Base-by-base conservation (phyloP, 2,797 vertebrate genomes). In the Leontopithecus rosalia region DNA sequence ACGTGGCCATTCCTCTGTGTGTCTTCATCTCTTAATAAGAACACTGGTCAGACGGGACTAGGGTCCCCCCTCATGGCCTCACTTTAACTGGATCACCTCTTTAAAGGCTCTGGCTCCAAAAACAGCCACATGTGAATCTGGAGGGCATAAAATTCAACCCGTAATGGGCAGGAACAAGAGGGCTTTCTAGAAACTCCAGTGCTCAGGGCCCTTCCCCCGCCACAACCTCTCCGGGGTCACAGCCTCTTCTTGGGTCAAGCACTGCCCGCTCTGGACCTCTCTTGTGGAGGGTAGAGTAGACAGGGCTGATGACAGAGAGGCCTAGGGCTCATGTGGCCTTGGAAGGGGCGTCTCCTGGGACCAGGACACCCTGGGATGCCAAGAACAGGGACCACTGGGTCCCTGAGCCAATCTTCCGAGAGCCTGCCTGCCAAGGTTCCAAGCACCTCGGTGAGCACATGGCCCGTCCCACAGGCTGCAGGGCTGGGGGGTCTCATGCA, bases 201-300 rank as follows among this genome's bases (percentile, higher is more conserved):
- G 11, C 26, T 12, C 0, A 0, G 30, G 36, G 36, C 17, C 82
- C 48, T 24, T 24, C 41, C 14, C 11, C 5, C 8, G 52, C 3
- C n/a, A 4, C 1, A 1, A 17, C 15, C 41, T 50, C 12, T 33
- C 7, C 2, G 0, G 1, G 4, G 24, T 24, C 43, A 26, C 22
- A 11, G 19, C 41, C 81, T 28, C 1, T 0, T 46, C 36, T 4
- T 14, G 13, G 72, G 52, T 19, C 8, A 30, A 36, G 30, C 8
- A 2, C 3, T 19, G 7, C 2, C 67, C 26, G 7, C 41, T 55
- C n/a, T 1, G 14, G n/a, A 2, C 10, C 39, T 36, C 19, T 4
- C 55, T 14, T 4, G 6, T 3, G 19, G 9, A 17, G 36, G 4
- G 50, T 3, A 11, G n/a, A 55, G 52, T 11, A 28, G 24, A 57